Percentiles rank a stretch among this genome's conserved stretches.
Conservation (phyloP, 2,888 invertebrate species). For the Trimorus sp. region DNA sequence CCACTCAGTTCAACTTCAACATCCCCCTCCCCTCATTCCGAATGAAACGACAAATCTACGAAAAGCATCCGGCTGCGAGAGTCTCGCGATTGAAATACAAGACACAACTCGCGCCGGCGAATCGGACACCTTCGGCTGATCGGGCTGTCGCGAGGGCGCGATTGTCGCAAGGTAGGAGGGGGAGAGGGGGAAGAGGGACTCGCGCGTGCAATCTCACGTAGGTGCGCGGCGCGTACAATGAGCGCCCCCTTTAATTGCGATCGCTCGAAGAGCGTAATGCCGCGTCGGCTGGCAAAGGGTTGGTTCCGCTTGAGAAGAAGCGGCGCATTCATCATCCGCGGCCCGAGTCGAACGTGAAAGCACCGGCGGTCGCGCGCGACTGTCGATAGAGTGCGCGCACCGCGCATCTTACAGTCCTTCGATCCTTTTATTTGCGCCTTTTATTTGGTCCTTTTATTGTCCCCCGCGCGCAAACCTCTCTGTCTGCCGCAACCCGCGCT, state of each 20-base stretch:
- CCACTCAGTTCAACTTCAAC: too few relatives aligned
- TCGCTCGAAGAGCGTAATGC: constrained; percentile 64
- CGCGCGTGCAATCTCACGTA: too few relatives aligned
- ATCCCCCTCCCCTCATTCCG: too few relatives aligned
- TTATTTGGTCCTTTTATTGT: constrained; percentile 32
- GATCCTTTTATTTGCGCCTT: constrained; percentile 47
- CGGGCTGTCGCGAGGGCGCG: too few relatives aligned
- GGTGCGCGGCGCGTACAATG: constrained; percentile 66
- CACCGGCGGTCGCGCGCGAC: constrained; percentile 45
- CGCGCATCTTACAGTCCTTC: constrained; percentile 52
- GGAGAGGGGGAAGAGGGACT: too few relatives aligned
- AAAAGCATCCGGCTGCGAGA: too few relatives aligned
- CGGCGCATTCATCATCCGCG: constrained; percentile 61
- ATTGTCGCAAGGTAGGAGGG: too few relatives aligned
- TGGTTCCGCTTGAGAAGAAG: constrained; percentile 58
- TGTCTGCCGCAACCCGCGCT: too few relatives aligned
- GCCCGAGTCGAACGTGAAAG: constrained; percentile 51
- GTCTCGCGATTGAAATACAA: too few relatives aligned
- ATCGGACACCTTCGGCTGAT: too few relatives aligned
- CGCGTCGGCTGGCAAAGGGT: constrained; percentile 59
- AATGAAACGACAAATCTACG: too few relatives aligned
- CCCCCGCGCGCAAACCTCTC: background rate
- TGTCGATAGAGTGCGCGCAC: constrained; percentile 38
- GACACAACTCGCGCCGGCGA: too few relatives aligned
- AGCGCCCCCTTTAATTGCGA: constrained; percentile 71